Percentiles rank a stretch among this genome's conserved stretches.
These are phyloP conservation scores for Synaphobranchus kaupii DNA, from an alignment of 2,797 vertebrate genomes.

Conservation along the genomic window DNA sequence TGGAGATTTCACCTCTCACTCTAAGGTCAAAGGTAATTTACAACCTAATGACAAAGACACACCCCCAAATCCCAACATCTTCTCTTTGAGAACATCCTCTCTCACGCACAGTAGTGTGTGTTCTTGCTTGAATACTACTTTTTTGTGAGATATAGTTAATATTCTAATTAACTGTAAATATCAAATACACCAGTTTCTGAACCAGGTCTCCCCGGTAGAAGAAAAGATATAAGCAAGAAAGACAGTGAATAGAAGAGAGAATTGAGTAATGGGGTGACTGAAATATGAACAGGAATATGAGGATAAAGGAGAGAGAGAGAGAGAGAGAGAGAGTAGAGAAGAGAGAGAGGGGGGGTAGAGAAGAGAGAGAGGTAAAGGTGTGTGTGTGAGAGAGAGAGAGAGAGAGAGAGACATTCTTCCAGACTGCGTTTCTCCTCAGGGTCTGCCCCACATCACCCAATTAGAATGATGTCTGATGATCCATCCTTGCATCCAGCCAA, in stretches of 20 bases:
- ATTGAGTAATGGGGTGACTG: neutral
- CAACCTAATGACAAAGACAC: neutral
- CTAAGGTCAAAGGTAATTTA: constrained; percentile 23
- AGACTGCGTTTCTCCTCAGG: neutral
- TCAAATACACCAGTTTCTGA: too few species aligned
- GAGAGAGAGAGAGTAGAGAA: neutral
- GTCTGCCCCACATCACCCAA: neutral
- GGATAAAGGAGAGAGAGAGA: neutral
- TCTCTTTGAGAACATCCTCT: neutral
- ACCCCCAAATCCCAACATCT: too few species aligned
- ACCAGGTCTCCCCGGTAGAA: neutral
- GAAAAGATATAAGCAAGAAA: neutral
- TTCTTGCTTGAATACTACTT: neutral
- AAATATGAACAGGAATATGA: neutral
- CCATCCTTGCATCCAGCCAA: neutral
- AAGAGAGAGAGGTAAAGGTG: neutral
- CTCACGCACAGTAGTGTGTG: neutral
- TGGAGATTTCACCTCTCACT: neutral
- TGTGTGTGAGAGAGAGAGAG: too few species aligned
- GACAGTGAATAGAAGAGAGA: neutral
- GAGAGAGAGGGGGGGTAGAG: neutral
- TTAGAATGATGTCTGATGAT: neutral
- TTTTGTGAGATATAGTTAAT: neutral
- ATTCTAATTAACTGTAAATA: neutral
- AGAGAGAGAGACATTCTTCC: neutral